phyloP scores from a whole-genome alignment of 2,888 invertebrate species.

The Crossocerus cetratus region DNA sequence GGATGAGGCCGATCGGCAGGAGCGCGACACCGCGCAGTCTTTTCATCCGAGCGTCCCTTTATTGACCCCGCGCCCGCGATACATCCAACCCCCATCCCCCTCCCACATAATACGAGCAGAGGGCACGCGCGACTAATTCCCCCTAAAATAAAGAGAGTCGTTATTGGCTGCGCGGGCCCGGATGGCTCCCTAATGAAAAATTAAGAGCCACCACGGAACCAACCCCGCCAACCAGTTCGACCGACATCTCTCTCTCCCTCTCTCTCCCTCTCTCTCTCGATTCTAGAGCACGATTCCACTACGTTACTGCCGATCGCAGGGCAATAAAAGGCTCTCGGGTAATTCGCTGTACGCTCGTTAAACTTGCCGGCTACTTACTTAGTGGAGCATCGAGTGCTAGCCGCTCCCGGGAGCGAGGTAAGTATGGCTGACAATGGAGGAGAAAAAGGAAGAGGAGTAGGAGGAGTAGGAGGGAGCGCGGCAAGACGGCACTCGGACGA shows the following conservation, averaged over 20 bases:
- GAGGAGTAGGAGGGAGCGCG: neutral
- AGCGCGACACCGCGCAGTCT: neutral
- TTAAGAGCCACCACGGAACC: constrained; percentile 24
- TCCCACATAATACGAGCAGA: neutral
- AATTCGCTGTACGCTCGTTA: neutral
- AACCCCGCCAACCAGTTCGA: neutral
- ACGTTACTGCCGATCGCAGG: neutral
- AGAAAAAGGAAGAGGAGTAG: neutral
- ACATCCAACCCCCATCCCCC: neutral
- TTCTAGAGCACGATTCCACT: constrained; percentile 1
- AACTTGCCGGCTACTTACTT: neutral
- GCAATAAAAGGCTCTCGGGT: neutral
- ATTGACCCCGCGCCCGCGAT: constrained; percentile 31
- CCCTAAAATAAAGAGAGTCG: constrained; percentile 22
- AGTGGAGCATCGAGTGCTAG: too few species aligned
- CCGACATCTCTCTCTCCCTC: constrained; percentile 21
- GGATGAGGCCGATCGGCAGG: constrained; percentile 19
- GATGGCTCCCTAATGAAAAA: constrained; percentile 44
- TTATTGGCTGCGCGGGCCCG: constrained; percentile 26
- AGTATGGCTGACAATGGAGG: neutral
- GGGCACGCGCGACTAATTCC: constrained; percentile 1
- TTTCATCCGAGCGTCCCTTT: constrained; percentile 25
- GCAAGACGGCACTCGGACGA: neutral
- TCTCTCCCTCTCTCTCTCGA: constrained; percentile 36
- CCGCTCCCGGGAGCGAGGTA: too few species aligned